phyloP scores from a whole-genome alignment of 1,140 invertebrate genomes.

The Trissolcus basalis region DNA sequence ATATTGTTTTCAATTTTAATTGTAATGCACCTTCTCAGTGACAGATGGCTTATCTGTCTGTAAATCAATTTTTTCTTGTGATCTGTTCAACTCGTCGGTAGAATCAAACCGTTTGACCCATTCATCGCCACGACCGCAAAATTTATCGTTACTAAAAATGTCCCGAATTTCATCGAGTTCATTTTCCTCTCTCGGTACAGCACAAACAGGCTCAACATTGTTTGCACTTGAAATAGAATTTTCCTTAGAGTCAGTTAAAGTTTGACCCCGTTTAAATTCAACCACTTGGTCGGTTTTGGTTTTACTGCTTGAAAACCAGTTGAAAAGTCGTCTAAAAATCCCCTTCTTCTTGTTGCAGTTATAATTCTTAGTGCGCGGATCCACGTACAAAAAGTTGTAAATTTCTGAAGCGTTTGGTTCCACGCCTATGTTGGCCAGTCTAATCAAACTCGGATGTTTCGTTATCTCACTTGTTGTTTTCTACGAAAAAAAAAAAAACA shows the following conservation, averaged over 20 bases:
- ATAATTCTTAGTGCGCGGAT: slow-evolving; percentile 19
- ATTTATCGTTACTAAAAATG: not conserved
- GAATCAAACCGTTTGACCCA: slow-evolving; percentile 38
- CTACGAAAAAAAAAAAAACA: too few species aligned
- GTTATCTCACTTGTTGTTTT: not conserved
- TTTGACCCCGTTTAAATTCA: too few species aligned
- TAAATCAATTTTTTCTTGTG: not conserved
- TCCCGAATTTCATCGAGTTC: not conserved
- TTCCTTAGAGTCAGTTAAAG: too few species aligned
- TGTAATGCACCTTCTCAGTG: not conserved
- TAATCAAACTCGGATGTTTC: slow-evolving; percentile 58
- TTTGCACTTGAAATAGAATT: too few species aligned
- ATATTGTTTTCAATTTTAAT: too few species aligned
- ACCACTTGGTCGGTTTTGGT: too few species aligned
- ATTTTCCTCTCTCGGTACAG: not conserved
- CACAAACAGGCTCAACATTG: not conserved
- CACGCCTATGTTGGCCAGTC: slow-evolving; percentile 44
- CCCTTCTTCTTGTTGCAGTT: slow-evolving; percentile 36
- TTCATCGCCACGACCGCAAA: slow-evolving; percentile 4
- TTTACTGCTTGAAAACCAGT: too few species aligned
- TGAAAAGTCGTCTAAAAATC: not conserved
- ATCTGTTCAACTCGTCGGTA: slow-evolving; percentile 12
- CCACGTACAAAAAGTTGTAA: slow-evolving; percentile 30
- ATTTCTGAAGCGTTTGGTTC: slow-evolving; percentile 51
- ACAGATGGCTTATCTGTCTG: not conserved